Base-by-base conservation (phyloP, 2,113 vertebrate genomes). In the Pterocles burchelli region DNA sequence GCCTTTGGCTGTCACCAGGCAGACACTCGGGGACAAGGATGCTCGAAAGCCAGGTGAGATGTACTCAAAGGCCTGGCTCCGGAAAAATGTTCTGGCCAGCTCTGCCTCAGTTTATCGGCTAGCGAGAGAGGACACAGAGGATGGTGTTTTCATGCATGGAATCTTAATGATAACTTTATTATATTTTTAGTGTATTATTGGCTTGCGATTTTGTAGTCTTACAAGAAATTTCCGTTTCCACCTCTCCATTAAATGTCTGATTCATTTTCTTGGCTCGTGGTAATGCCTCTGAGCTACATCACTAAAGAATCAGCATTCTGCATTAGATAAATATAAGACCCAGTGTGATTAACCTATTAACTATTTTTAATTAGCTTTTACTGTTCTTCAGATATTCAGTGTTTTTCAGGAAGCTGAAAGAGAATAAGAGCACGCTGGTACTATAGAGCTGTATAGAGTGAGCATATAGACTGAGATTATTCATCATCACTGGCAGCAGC, bases 191-290 rank as follows among this genome's bases (percentile, higher is more conserved):
- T 76, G 76, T 95, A 93, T 92, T 93, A 94, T 77, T 97, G 96
- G 95, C 96, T 63, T 87, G 62, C 7, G 3, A 76, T 95, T 97
- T 93, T 93, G 89, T 96, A 93, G 89, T 92, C 93, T 95, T 97
- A 97, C 95, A 97, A 97, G 98, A 97, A 97, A 97, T 96, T 97
- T 98, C 94, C 78, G 16, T 95, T 97, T 97, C 96, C 96, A 94
- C 66, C 94, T 93, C 96, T 84, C 93, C 96, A 97, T 97, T 97
- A 97, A 96, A 91, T 38, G 89, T 94, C 93, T 97, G 95, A 96
- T 98, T 97, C 90, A 97, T 95, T 96, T 93, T 96, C 95, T 97
- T 98, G 97, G 96, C 96, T 93, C 75, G 6, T 43, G 71, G 62
- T 91, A 96, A 96, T 88, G 75, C 79, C 54, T 97, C 85, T 46